phyloP scores from a whole-genome alignment of 1,140 invertebrate genomes.

The Batillaria attramentaria region DNA sequence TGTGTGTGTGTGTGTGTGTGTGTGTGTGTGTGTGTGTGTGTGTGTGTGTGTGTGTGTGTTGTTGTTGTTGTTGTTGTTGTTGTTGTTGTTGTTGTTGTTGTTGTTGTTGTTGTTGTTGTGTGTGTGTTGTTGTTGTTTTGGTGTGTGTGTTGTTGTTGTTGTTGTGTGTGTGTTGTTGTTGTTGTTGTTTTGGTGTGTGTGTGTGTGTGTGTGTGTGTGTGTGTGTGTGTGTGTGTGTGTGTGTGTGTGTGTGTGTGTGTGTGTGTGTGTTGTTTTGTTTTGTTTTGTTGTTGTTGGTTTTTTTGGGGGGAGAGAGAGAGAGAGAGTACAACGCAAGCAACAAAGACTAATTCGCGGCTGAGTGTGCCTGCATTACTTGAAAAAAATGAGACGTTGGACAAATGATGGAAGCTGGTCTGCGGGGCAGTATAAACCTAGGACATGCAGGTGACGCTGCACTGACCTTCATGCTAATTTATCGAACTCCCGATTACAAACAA shows the following conservation, averaged over 20 bases:
- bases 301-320: no score
- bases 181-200: no score
- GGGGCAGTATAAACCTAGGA: no score
- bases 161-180: constrained; percentile 23
- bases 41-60: constrained; percentile 21
- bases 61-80: not conserved
- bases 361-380: no score
- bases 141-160: not conserved
- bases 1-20: constrained; percentile 28
- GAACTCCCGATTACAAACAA: no score
- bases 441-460: no score
- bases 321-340: no score
- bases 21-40: constrained; percentile 13
- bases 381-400: no score
- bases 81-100: not conserved
- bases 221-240: not conserved
- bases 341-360: no score
- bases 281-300: not conserved
- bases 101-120: constrained; percentile 1
- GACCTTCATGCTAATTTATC: no score
- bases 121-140: not conserved
- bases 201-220: constrained; percentile 10
- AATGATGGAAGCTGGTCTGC: no score
- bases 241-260: not conserved
- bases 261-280: constrained; percentile 6